Evolutionary conservation across 2,113 vertebrate species (phyloP), one percentile per base, ranked within the genome.

Genomic region (Cairina moschata): DNA sequence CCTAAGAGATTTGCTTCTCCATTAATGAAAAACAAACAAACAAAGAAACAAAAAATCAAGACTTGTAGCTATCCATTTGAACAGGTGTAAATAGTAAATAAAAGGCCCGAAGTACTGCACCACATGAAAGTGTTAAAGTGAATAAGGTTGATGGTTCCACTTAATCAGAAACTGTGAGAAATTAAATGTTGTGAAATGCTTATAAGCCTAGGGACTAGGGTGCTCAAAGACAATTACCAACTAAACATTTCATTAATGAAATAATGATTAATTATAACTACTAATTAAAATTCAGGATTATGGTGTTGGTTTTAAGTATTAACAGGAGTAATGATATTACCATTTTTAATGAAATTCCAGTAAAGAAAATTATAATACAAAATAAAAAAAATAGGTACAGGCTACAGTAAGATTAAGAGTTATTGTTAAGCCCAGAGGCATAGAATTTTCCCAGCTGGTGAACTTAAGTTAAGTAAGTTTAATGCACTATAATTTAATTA

Each of bases 261-360:
- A 98, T 98, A 98, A 98, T 98, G 97, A 98, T 98, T 98, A 98
- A 98, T 98, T 98, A 97, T 98, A 97, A 98, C 98, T 97, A 96
- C 98, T 98, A 98, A 98, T 98, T 98, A 98, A 98, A 98, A 98
- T 97, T 95, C 97, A 97, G 97, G 98, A 98, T 98, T 98, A 98
- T 95, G 89, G 93, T 98, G 97, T 98, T 98, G 97, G 97, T 98
- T 98, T 98, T 98, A 96, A 98, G 96, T 97, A 97, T 97, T 98
- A 98, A 95, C 95, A 95, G 92, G 97, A 98, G 95, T 97, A 98
- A 98, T 95, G 94, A 94, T 93, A 97, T 99, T 98, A 98, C 96
- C 97, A 97, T 98, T 98, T 98, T 97, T 98, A 98, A 98, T 98
- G 97, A 98, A 97, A 98, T 97, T 97, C 92, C 95, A 98, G 95